These are phyloP conservation scores for Mercenaria mercenaria DNA, from an alignment of 1,140 invertebrate species.

Conservation along the genomic window DNA sequence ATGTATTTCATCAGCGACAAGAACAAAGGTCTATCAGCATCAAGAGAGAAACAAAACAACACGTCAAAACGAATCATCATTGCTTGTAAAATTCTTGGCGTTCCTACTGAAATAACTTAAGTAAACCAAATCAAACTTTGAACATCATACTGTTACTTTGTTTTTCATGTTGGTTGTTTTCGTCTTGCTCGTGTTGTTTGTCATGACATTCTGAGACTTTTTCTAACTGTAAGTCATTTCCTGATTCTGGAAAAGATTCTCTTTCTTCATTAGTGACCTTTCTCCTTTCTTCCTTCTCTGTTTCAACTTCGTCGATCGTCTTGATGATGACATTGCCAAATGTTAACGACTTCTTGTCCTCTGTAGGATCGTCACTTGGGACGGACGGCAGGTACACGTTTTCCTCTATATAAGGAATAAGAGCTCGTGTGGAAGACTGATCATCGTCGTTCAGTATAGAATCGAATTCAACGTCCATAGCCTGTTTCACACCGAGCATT, in stretches of 20 bases:
- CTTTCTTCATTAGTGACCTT: too few relatives aligned
- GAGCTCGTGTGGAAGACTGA: not conserved
- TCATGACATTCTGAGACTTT: too few relatives aligned
- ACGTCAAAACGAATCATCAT: not conserved
- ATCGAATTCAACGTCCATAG: constrained; percentile 1
- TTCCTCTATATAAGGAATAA: not conserved
- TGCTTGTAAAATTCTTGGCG: not conserved
- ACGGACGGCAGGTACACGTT: not conserved
- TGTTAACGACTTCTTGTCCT: not conserved
- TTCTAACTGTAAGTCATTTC: too few relatives aligned
- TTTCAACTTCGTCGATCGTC: not conserved
- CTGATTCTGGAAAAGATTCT: too few relatives aligned
- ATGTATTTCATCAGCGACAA: not conserved
- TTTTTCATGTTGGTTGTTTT: too few relatives aligned
- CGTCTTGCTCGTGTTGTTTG: too few relatives aligned
- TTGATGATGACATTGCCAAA: constrained; percentile 2
- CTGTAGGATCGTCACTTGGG: not conserved
- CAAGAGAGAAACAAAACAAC: not conserved
- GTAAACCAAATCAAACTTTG: too few relatives aligned
- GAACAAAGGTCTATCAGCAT: not conserved
- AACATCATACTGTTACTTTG: too few relatives aligned
- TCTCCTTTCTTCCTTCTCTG: not conserved
- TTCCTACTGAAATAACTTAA: too few relatives aligned
- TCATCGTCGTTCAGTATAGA: not conserved
- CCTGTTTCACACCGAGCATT: not conserved